A percentile compares a stretch with the other conserved stretches of the same genome.
Evolutionary conservation across 2,797 vertebrate species (phyloP).

Genomic region (Arnoldichthys spilopterus): DNA sequence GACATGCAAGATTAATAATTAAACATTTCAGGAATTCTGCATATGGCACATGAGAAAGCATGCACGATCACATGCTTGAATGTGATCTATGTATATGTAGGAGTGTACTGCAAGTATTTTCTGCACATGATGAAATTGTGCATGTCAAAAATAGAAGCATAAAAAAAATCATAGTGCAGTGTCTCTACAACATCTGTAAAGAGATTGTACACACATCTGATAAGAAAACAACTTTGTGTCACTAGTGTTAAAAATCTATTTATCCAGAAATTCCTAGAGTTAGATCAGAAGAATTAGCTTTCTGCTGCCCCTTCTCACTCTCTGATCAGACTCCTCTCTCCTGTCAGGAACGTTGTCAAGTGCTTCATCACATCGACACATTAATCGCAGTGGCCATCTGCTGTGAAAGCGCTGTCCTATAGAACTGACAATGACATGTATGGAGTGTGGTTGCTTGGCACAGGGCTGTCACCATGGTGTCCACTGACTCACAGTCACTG

Average conservation of each 20-base stretch:
- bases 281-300: background rate
- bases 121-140: background rate
- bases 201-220: too few species aligned
- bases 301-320: background rate
- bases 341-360: constrained; percentile 38
- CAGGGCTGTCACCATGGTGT: constrained; percentile 19
- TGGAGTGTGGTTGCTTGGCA: background rate
- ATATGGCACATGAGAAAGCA: background rate
- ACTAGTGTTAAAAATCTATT: background rate
- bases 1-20: constrained; percentile 9
- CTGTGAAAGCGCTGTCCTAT: constrained; percentile 22
- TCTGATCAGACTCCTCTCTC: background rate
- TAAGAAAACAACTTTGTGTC: too few species aligned
- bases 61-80: background rate
- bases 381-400: constrained; percentile 55
- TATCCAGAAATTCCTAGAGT: background rate
- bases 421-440: background rate
- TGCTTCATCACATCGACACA: constrained; percentile 19
- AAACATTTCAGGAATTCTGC: background rate
- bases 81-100: background rate
- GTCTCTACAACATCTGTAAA: too few species aligned
- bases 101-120: background rate
- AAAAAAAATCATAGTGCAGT: background rate
- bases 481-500: constrained; percentile 42
- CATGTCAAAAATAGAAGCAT: background rate